phyloP scores from a whole-genome alignment of 64 coral and sea anemone species.

The Montipora foliosa region DNA sequence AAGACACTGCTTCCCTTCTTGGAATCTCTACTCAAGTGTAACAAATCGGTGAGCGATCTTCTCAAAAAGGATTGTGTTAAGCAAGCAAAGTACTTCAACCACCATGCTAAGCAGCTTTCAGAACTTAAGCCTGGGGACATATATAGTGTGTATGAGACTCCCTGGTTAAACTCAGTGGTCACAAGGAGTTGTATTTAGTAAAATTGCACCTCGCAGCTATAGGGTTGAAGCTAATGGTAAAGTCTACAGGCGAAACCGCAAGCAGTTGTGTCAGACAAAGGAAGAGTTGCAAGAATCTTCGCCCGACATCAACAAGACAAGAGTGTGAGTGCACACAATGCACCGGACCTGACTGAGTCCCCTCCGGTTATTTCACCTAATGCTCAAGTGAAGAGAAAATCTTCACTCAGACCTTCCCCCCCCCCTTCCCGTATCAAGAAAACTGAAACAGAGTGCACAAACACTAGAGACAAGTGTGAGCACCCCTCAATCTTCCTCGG shows the following conservation, averaged over 20 bases:
- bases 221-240: background rate
- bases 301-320: background rate
- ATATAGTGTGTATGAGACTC: background rate
- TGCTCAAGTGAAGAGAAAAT: too few relatives aligned
- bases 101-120: background rate
- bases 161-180: background rate
- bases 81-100: conserved; percentile 17
- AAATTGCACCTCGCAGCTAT: background rate
- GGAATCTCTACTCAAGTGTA: conserved; percentile 32
- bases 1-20: conserved; percentile 10
- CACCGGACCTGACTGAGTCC: too few relatives aligned
- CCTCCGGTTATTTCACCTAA: too few relatives aligned
- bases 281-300: background rate
- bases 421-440: too few relatives aligned
- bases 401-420: too few relatives aligned
- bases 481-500: too few relatives aligned
- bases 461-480: too few relatives aligned
- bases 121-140: background rate
- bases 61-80: conserved; percentile 59
- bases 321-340: too few relatives aligned
- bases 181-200: background rate
- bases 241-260: background rate
- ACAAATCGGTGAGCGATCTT: conserved; percentile 37
- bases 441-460: too few relatives aligned
- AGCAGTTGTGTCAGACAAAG: background rate